A percentile compares a stretch with the other conserved stretches of the same genome.
phyloP scores from a whole-genome alignment of 2,113 vertebrate genomes.

The Stigmatopora nigra region DNA sequence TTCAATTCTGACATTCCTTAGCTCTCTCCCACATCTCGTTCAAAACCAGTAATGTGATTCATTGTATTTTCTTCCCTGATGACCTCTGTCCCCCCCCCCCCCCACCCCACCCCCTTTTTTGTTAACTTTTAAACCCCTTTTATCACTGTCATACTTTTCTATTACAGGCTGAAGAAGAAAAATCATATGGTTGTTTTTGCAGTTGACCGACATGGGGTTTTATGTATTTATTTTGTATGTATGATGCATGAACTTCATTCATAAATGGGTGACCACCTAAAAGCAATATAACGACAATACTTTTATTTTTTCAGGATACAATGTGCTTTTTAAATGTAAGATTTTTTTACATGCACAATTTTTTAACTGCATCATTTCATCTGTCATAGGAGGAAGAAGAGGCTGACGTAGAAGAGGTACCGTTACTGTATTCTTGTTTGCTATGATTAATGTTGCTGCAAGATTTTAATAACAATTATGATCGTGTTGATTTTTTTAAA shows the following conservation, averaged over 20 bases:
- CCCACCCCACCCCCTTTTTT: no score
- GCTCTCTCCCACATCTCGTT: background rate
- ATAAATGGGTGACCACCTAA: conserved; percentile 22
- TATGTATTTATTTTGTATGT: conserved; percentile 15
- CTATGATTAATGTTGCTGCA: background rate
- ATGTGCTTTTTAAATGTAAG: background rate
- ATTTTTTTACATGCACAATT: background rate
- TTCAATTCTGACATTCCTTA: conserved; percentile 19
- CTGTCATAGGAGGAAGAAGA: conserved; percentile 65
- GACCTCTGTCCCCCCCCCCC: conserved; percentile 8
- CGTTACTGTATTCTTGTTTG: background rate
- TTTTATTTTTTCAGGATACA: background rate
- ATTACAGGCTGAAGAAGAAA: conserved; percentile 55
- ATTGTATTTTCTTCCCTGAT: conserved; percentile 24
- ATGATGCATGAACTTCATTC: conserved; percentile 43
- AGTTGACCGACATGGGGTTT: conserved; percentile 1
- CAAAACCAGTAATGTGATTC: no score
- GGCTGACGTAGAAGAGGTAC: conserved; percentile 63
- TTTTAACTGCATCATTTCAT: conserved; percentile 36
- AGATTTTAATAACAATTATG: no score
- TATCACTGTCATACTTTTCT: conserved; percentile 20
- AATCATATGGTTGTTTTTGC: conserved; percentile 39
- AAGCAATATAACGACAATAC: conserved; percentile 34
- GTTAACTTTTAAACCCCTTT: background rate
- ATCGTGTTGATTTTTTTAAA: no score